phyloP scores from a whole-genome alignment of 2,113 vertebrate species.

The Rhea americana region DNA sequence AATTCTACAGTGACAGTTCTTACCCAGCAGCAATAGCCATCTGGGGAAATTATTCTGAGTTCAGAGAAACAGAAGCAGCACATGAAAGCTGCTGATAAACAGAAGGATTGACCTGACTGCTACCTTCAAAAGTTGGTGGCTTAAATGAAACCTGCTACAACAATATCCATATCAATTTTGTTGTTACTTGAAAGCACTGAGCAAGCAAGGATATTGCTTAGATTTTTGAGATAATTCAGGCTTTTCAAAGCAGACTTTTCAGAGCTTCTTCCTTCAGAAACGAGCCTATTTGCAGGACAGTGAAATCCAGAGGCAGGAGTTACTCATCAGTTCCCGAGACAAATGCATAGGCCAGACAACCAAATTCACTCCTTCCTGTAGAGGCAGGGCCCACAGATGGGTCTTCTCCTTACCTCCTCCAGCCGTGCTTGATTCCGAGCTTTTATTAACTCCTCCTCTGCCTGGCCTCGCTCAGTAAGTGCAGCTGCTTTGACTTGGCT shows the following conservation, averaged over 20 bases:
- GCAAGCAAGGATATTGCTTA: neutral
- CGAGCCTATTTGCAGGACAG: neutral
- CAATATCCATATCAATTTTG: neutral
- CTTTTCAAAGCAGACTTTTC: neutral
- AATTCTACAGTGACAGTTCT: neutral
- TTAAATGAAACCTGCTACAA: neutral
- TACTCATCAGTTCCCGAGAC: neutral
- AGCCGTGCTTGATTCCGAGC: constrained; percentile 79
- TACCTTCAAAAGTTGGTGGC: neutral
- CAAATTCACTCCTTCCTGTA: neutral
- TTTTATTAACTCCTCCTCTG: constrained; percentile 87
- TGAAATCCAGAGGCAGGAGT: neutral
- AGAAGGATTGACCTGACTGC: neutral
- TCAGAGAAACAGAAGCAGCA: neutral
- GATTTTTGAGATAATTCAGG: neutral
- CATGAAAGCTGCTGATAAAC: neutral
- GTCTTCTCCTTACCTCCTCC: constrained; percentile 84
- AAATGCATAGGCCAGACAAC: neutral
- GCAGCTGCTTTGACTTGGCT: constrained; percentile 80
- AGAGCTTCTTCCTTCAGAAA: neutral
- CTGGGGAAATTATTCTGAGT: neutral
- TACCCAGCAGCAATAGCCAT: neutral
- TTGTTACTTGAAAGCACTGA: neutral
- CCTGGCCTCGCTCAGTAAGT: constrained; percentile 79
- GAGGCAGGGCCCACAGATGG: neutral